Evolutionary conservation across 2,797 vertebrate species (phyloP).

Genomic region (Karalla daura): DNA sequence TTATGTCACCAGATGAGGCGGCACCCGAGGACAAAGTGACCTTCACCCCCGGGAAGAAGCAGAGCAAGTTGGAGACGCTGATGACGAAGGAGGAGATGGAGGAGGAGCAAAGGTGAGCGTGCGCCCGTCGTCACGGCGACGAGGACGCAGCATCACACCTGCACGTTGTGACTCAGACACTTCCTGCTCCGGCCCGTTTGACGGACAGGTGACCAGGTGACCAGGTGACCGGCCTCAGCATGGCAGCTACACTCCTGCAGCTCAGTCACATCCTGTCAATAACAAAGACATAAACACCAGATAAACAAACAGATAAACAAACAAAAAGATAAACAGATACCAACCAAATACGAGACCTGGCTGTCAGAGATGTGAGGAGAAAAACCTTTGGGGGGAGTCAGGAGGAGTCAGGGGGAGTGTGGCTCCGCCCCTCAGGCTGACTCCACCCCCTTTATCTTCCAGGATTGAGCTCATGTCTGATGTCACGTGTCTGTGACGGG

Average conservation of each 20-base stretch:
- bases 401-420: too few species aligned
- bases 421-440: neutral
- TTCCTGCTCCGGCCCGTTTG: neutral
- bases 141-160: neutral
- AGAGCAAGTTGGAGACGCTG: slow-evolving; percentile 88
- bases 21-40: slow-evolving; percentile 73
- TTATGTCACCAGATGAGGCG: slow-evolving; percentile 70
- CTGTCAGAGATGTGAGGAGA: too few species aligned
- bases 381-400: too few species aligned
- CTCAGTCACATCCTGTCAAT: too few species aligned
- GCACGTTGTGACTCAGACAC: neutral
- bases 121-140: neutral
- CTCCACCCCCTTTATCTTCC: slow-evolving; percentile 87
- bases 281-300: too few species aligned
- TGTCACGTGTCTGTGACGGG: slow-evolving; percentile 91
- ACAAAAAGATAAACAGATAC: too few species aligned
- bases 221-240: too few species aligned
- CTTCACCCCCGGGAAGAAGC: slow-evolving; percentile 87
- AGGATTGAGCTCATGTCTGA: slow-evolving; percentile 96
- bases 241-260: neutral
- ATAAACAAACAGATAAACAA: too few species aligned
- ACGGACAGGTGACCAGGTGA: too few species aligned
- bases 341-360: too few species aligned
- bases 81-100: slow-evolving; percentile 92
- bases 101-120: slow-evolving; percentile 91